These are phyloP conservation scores for Archegozetes longisetosus DNA, from an alignment of 1,140 invertebrate genomes.

Conservation along the genomic window DNA sequence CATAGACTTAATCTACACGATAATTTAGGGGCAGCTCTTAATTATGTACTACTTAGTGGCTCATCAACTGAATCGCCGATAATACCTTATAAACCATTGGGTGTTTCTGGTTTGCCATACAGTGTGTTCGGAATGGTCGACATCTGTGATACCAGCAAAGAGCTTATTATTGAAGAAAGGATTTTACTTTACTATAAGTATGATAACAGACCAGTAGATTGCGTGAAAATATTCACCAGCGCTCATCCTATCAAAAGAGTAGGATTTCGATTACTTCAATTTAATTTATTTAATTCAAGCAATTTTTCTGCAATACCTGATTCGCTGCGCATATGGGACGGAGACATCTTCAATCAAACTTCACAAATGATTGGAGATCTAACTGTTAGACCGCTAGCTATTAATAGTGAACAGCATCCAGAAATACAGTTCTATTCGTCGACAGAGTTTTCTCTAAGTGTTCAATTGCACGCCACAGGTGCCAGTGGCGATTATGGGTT, in stretches of 20 bases:
- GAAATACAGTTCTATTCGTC: constrained; percentile 19
- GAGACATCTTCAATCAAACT: constrained; percentile 73
- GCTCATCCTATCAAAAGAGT: constrained; percentile 63
- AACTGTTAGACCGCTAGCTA: constrained; percentile 5
- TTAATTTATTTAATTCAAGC: constrained; percentile 83
- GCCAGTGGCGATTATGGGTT: constrained; percentile 86
- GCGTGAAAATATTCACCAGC: constrained; percentile 90
- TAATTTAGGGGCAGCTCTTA: constrained; percentile 75
- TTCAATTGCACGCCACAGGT: constrained; percentile 84
- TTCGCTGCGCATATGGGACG: constrained; percentile 72
- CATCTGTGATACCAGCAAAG: constrained; percentile 86
- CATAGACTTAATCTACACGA: constrained; percentile 45
- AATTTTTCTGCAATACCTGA: constrained; percentile 60
- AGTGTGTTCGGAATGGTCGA: constrained; percentile 87
- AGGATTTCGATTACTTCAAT: constrained; percentile 73
- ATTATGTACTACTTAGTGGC: constrained; percentile 69
- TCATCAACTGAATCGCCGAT: constrained; percentile 77
- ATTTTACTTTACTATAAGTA: constrained; percentile 94
- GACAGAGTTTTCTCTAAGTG: constrained; percentile 47
- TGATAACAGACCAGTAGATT: constrained; percentile 85
- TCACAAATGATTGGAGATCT: constrained; percentile 51
- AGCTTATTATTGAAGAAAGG: constrained; percentile 71
- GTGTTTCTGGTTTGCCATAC: constrained; percentile 62
- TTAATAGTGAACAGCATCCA: not conserved
- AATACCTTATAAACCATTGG: constrained; percentile 50